Evolutionary conservation across 2,113 vertebrate genomes (phyloP), one percentile per base, ranked within the genome.

Genomic region (Dasyprocta punctata): DNA sequence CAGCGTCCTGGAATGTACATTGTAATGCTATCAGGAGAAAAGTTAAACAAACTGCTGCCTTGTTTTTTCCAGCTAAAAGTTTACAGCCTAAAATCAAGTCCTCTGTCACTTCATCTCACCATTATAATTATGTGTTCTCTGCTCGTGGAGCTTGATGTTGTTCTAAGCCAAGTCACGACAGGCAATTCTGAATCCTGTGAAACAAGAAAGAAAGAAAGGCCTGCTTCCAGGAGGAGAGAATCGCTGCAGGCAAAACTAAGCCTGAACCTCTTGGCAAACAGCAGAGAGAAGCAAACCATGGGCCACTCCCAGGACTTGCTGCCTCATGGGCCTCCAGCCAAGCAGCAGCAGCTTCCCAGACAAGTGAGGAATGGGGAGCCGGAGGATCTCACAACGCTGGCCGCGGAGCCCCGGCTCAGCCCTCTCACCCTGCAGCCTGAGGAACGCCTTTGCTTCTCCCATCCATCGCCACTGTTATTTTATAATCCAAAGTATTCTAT

Each of bases 41-140:
- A 95, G 47, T 47, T 89, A 83, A 95, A 67, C 30, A 80, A 58
- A 44, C 33, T 61, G 11, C 52, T 71, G 26, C 67, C 61, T 75
- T 93, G 26, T 78, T 56, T 93, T 95, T 81, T 22, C 41, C 38
- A 89, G 61, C 41, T 78, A 60, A 83, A 87, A 87, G 24, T 92
- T 73, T 92, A 85, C 95, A 97, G 81, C n/a, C 49, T 81, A 85
- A 80, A 93, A 61, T 95, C 56, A 58, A 19, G 56, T 58, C 56
- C 56, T 58, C 41, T 47, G 19, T 86, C 67, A 87, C 89, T 89
- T 95, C 26, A 63, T 97, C 81, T 77, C 60, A 81, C 58, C 41
- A 75, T 60, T 61, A 33, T 63, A 95, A 95, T 81, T 92, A 73
- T 36, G 9, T 65, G n/a, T 94, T 89, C 61, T 90, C 71, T 78